These are phyloP conservation scores for Cantharis rustica DNA, from an alignment of 2,888 invertebrate species.

Conservation along the genomic window DNA sequence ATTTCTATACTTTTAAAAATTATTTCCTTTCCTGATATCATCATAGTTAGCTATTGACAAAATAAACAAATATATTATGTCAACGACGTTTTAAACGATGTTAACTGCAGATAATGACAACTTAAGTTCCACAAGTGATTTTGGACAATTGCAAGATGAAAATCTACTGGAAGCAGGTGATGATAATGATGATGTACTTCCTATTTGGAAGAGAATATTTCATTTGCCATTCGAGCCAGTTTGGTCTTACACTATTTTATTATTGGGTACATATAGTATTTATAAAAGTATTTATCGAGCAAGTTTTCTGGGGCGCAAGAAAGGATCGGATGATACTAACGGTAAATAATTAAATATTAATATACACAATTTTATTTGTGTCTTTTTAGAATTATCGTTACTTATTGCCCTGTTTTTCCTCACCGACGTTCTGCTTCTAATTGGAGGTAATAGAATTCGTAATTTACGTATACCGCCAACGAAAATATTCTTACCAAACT, in stretches of 20 bases:
- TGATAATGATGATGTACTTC: not conserved
- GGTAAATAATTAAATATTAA: not conserved
- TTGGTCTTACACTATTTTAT: not conserved
- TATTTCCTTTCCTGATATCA: not conserved
- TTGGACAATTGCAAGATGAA: not conserved
- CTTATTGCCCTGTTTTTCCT: not conserved
- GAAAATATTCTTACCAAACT: not conserved
- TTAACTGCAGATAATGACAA: not conserved
- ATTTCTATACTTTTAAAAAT: too few species aligned
- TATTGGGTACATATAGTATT: not conserved
- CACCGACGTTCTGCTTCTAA: not conserved
- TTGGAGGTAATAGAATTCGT: not conserved
- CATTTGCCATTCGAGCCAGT: slow-evolving; percentile 12
- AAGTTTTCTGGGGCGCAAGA: not conserved
- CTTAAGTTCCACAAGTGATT: not conserved
- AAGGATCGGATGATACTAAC: not conserved
- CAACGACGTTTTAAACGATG: not conserved
- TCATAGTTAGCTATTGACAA: not conserved
- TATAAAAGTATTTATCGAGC: not conserved
- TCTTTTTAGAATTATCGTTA: not conserved
- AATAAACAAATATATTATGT: not conserved
- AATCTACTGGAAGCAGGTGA: not conserved
- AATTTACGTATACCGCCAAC: not conserved
- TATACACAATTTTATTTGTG: not conserved
- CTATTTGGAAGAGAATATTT: slow-evolving; percentile 4